Conservation (phyloP, 30 jellyfish, hydroid and myxozoan genomes). For the Aurelia sp. region DNA sequence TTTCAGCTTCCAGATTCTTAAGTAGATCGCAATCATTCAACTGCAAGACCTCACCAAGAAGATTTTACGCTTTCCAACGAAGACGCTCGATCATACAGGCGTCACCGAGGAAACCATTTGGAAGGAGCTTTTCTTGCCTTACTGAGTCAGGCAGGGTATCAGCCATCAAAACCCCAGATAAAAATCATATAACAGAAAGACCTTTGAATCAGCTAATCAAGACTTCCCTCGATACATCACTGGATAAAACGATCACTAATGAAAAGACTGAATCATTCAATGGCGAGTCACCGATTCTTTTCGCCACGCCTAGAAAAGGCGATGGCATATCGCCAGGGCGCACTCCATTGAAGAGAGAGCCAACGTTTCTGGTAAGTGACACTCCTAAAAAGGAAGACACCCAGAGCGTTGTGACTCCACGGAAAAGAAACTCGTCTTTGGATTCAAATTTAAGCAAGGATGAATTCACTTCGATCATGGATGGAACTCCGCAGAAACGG, state of each 20-base stretch:
- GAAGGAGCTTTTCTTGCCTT: conserved; percentile 36
- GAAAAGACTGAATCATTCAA: not conserved
- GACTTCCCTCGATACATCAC: not conserved
- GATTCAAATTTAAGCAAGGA: not conserved
- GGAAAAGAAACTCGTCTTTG: not conserved
- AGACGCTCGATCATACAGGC: not conserved
- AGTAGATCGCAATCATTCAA: conserved; percentile 46
- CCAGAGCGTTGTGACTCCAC: not conserved
- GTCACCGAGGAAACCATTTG: conserved; percentile 2
- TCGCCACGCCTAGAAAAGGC: not conserved
- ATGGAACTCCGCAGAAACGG: not conserved
- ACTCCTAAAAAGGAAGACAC: not conserved
- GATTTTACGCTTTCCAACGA: conserved; percentile 38
- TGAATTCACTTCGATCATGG: conserved; percentile 1
- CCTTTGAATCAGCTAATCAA: not conserved
- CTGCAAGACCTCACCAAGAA: conserved; percentile 68
- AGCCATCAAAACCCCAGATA: not conserved
- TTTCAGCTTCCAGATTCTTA: conserved; percentile 38
- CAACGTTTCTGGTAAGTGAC: not conserved
- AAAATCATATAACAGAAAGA: not conserved
- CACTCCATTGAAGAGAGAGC: not conserved
- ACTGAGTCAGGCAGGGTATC: not conserved
- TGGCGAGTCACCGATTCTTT: not conserved
- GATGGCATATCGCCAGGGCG: not conserved
- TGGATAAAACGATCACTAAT: not conserved